Conservation (phyloP, 2,888 invertebrate species). For the Agrilus biguttatus region DNA sequence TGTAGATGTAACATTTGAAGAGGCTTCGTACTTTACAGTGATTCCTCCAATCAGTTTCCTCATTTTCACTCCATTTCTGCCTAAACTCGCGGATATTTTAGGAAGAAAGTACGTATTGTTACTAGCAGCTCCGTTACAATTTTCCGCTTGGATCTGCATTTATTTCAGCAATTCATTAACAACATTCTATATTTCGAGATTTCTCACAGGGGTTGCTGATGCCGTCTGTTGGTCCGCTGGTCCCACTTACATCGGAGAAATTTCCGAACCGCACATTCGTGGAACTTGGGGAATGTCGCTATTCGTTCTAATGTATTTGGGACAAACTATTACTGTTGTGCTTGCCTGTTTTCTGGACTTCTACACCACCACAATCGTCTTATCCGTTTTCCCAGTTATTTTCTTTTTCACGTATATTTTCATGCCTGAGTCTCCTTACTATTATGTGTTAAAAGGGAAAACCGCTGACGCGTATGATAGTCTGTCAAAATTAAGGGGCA, state of each 20-base stretch:
- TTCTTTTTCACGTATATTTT: constrained; percentile 40
- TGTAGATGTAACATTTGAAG: constrained; percentile 7
- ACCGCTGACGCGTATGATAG: constrained; percentile 15
- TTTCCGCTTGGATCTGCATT: constrained; percentile 17
- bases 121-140: constrained; percentile 17
- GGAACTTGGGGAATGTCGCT: constrained; percentile 19
- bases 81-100: constrained; percentile 15
- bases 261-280: constrained; percentile 13
- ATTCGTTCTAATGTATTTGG: constrained; percentile 13
- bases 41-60: constrained; percentile 11
- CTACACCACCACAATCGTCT: constrained; percentile 36
- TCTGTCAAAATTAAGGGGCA: constrained; percentile 15
- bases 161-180: constrained; percentile 5
- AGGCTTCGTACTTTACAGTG: constrained; percentile 12
- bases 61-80: constrained; percentile 8
- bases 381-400: constrained; percentile 39
- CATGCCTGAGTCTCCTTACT: constrained; percentile 42
- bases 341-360: constrained; percentile 43
- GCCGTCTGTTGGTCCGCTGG: constrained; percentile 11
- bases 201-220: constrained; percentile 12
- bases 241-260: constrained; percentile 16
- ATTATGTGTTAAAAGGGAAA: constrained; percentile 15
- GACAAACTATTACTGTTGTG: constrained; percentile 26
- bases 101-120: constrained; percentile 19
- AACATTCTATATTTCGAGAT: constrained; percentile 7